Conservation (phyloP, 2,113 vertebrate genomes). For the Pandion haliaetus region DNA sequence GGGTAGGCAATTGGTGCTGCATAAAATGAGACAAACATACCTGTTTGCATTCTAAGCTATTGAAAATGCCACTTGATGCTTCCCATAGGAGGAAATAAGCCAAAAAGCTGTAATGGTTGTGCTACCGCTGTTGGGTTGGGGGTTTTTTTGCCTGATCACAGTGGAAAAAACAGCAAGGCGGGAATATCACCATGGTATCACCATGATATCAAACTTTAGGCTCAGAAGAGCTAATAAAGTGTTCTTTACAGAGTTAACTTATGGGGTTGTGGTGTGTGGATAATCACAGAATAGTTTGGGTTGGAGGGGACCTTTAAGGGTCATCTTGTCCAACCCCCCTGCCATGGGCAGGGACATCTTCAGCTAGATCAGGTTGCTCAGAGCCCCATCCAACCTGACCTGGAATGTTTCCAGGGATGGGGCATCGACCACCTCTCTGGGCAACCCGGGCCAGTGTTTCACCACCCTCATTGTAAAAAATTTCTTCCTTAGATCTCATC, state of each 20-base stretch:
- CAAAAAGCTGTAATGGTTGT: not conserved
- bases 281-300: not conserved
- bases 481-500: too few relatives aligned
- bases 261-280: too few relatives aligned
- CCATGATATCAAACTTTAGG: rapidly evolving
- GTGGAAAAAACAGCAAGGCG: not conserved
- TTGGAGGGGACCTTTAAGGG: not conserved
- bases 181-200: not conserved
- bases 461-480: rapidly evolving
- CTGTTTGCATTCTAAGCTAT: rapidly evolving
- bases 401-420: not conserved
- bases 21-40: not conserved
- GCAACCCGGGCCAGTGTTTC: rapidly evolving
- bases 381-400: not conserved
- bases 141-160: not conserved
- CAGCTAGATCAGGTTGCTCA: not conserved
- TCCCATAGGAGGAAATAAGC: rapidly evolving
- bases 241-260: not conserved
- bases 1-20: not conserved
- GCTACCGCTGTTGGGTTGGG: not conserved
- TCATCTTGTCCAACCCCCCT: not conserved
- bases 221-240: not conserved
- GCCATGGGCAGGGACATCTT: not conserved
- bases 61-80: not conserved
- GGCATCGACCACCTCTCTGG: not conserved